phyloP scores from a whole-genome alignment of 1,140 invertebrate genomes.

The Solenopsis fugax region DNA sequence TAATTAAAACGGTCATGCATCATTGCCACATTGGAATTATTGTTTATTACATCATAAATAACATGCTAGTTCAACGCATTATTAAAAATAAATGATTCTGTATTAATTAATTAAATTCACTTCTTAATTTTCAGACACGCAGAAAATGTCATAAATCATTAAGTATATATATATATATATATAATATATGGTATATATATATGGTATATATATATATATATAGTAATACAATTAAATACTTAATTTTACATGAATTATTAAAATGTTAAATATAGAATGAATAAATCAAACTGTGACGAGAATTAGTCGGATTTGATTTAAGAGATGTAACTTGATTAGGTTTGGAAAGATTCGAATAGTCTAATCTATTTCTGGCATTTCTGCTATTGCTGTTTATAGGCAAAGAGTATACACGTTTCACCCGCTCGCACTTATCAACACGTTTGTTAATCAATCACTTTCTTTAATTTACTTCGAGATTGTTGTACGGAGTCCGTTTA shows the following conservation, averaged over 20 bases:
- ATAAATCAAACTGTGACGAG: background rate
- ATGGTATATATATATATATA: too few relatives aligned
- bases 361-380: constrained; percentile 12
- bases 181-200: too few relatives aligned
- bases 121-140: background rate
- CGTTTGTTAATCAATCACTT: constrained; percentile 28
- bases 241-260: background rate
- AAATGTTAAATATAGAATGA: background rate
- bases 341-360: background rate
- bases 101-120: constrained; percentile 26
- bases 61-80: background rate
- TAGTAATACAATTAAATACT: background rate
- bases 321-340: background rate
- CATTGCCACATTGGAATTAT: background rate
- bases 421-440: background rate
- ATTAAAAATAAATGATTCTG: background rate
- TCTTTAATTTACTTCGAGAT: constrained; percentile 4
- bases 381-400: constrained; percentile 20
- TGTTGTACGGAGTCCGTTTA: background rate
- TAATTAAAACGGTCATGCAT: constrained; percentile 13
- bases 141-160: background rate
- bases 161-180: too few relatives aligned
- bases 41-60: background rate
- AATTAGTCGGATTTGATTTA: background rate
- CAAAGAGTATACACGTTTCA: constrained; percentile 34